Evolutionary conservation across 2,797 vertebrate species (phyloP), one percentile per base, ranked within the genome.

Genomic region (Pagetopsis macropterus): DNA sequence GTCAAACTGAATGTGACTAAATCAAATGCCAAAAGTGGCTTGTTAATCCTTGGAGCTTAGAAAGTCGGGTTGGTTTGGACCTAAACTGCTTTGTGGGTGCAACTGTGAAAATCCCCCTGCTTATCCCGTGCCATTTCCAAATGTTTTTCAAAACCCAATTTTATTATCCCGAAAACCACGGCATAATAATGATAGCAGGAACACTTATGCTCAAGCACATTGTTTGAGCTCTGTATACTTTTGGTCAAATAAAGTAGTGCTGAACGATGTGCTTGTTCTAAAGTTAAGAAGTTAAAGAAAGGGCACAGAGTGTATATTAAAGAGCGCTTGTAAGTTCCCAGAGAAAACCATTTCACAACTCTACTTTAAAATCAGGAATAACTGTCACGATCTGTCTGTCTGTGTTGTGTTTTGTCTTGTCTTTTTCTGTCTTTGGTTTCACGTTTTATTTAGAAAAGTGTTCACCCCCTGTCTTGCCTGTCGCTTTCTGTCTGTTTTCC

Each of bases 31-130:
- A 83, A 87, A 37, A 83, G 75, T 48, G 64, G 77, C 56, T 78
- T 71, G 63, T 64, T 88, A 74, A 88, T 90, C 76, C 76, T 37
- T 23, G 21, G 16, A 80, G 44, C 69, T 86, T 56, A 75, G 69
- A 41, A 44, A 9, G 31, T 66, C 63, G 23, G 60, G 48, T 45
- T 64, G 72, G 72, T 76, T 84, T 84, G 81, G 84, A 78, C 33
- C 67, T 52, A 19, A 76, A 72, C 49, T 60, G 15, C 19, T 27
- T 72, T 84, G 31, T 72, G 23, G 65, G 60, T 46, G 65, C 45
- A 78, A 81, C 15, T 70, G 63, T 46, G 58, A 81, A 45, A 67
- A 57, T 72, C 40, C 37, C 37, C 46, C 51, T 73, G 76, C 75
- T 63, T 82, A 84, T 65, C 21, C 12, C 13, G 19, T 48, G 43